These are phyloP conservation scores for Pristionchus mayeri DNA, from an alignment of 2,888 invertebrate genomes.

Conservation along the genomic window DNA sequence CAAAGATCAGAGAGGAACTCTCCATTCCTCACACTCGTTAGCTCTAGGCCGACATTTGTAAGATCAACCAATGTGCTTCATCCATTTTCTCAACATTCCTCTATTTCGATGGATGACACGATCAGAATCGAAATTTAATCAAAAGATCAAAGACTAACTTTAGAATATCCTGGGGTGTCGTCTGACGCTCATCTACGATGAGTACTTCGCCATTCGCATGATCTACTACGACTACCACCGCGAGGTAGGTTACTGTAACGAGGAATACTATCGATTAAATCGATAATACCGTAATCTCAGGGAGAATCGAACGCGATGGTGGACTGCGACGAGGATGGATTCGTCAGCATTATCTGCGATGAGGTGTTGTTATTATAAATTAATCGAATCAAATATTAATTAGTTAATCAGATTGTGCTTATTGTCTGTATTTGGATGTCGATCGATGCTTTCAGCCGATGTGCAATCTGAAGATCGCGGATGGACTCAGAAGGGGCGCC, in stretches of 20 bases:
- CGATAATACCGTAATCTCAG: neutral
- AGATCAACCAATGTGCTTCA: too few species aligned
- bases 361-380: neutral
- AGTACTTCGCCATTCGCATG: neutral
- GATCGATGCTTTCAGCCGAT: neutral
- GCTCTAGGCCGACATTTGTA: too few species aligned
- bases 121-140: neutral
- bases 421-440: neutral
- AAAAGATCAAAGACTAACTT: neutral
- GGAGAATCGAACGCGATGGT: neutral
- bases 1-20: too few species aligned
- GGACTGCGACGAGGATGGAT: slow-evolving; percentile 23
- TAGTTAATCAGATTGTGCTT: neutral
- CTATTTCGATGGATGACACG: neutral
- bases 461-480: slow-evolving; percentile 14
- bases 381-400: too few species aligned
- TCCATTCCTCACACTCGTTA: too few species aligned
- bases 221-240: slow-evolving; percentile 15
- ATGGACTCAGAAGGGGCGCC: neutral
- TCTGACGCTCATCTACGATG: slow-evolving; percentile 11
- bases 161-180: neutral
- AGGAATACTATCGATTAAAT: neutral
- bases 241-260: neutral
- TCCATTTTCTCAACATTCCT: neutral
- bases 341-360: neutral